Percentiles rank a stretch among this genome's conserved stretches.
Evolutionary conservation across 2,888 invertebrate genomes (phyloP).

Genomic region (Tetragonisca angustula): DNA sequence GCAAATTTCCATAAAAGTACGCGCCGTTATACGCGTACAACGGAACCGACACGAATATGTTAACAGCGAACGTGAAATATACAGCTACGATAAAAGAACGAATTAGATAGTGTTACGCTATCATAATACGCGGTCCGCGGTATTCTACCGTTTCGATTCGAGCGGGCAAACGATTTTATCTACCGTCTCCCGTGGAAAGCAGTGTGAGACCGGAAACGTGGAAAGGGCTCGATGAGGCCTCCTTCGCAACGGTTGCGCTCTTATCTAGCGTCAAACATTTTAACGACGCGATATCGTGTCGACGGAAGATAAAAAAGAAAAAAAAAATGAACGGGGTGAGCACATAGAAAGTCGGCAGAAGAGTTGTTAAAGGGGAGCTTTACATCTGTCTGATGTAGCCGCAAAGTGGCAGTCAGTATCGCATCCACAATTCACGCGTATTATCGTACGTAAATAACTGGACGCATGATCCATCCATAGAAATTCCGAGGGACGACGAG

Average conservation of each 20-base stretch:
- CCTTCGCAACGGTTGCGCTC: conserved; percentile 42
- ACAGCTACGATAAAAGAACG: background rate
- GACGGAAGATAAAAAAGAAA: conserved; percentile 31
- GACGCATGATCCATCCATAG: no score
- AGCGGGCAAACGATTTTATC: conserved; percentile 54
- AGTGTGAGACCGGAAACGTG: conserved; percentile 65
- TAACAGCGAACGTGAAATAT: background rate
- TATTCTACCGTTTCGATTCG: conserved; percentile 8
- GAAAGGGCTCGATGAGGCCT: conserved; percentile 51
- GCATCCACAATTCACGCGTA: background rate
- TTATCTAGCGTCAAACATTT: conserved; percentile 54
- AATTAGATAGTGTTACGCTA: background rate
- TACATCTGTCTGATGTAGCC: background rate
- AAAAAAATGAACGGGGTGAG: background rate
- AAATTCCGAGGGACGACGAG: no score
- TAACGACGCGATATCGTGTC: conserved; percentile 38
- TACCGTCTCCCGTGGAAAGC: conserved; percentile 27
- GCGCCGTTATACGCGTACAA: no score
- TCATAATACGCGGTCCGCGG: background rate
- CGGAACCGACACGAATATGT: background rate
- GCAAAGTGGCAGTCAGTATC: background rate
- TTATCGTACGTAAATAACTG: no score
- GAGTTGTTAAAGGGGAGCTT: background rate
- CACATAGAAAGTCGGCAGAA: background rate
- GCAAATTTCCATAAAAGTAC: no score